These are phyloP conservation scores for Polypterus senegalus DNA, from an alignment of 2,113 vertebrate genomes.

Conservation along the genomic window DNA sequence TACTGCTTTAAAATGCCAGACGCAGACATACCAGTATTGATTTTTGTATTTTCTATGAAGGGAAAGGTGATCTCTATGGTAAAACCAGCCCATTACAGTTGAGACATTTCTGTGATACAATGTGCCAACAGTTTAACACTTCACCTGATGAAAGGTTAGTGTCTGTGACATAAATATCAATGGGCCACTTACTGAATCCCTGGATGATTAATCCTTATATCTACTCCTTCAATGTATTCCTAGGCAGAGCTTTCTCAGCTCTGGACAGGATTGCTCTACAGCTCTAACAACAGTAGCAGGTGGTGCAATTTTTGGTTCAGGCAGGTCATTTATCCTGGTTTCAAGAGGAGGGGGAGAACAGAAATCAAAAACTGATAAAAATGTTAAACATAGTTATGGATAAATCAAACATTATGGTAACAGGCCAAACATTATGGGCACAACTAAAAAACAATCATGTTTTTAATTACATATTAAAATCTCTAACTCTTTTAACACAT, in stretches of 20 bases:
- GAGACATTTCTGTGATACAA: slow-evolving; percentile 21
- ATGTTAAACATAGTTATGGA: too few relatives aligned
- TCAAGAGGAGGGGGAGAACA: too few relatives aligned
- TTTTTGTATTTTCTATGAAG: slow-evolving; percentile 15
- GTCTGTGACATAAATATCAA: slow-evolving; percentile 15
- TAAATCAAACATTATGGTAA: too few relatives aligned
- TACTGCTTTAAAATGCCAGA: slow-evolving; percentile 3
- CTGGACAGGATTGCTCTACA: slow-evolving; percentile 12
- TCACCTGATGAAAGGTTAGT: slow-evolving; percentile 16
- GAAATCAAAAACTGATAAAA: too few relatives aligned
- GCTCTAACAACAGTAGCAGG: slow-evolving; percentile 17
- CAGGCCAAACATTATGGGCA: too few relatives aligned
- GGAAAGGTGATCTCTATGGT: slow-evolving; percentile 19
- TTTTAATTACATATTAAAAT: too few relatives aligned
- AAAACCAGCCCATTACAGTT: slow-evolving; percentile 15
- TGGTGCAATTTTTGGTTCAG: slow-evolving; percentile 17
- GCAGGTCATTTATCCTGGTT: slow-evolving; percentile 24
- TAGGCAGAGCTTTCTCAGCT: slow-evolving; percentile 7
- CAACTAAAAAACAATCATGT: too few relatives aligned
- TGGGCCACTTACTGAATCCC: slow-evolving; percentile 17
- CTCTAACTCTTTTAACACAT: too few relatives aligned
- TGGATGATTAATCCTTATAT: slow-evolving; percentile 21
- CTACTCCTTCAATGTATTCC: slow-evolving; percentile 20
- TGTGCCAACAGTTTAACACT: slow-evolving; percentile 18
- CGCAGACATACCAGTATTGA: slow-evolving; percentile 17